Evolutionary conservation across 1,140 invertebrate genomes (phyloP).

Genomic region (Drosophila mayri): DNA sequence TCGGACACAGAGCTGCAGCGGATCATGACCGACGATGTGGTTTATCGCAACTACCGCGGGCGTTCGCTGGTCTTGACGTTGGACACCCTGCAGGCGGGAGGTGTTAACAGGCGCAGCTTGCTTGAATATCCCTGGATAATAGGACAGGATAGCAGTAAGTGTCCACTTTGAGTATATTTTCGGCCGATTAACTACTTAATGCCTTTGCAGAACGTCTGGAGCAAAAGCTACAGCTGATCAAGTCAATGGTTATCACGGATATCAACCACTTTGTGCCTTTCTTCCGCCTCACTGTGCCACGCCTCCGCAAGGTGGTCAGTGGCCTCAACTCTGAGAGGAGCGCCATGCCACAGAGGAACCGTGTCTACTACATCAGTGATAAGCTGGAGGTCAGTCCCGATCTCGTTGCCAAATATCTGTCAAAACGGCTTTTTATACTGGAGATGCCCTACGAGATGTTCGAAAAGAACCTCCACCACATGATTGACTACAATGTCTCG

Average conservation of each 20-base stretch:
- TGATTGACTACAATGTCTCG: slow-evolving; percentile 84
- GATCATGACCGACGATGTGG: slow-evolving; percentile 63
- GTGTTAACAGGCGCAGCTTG: slow-evolving; percentile 65
- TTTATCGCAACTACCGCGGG: slow-evolving; percentile 55
- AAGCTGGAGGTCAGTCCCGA: slow-evolving; percentile 61
- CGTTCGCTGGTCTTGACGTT: slow-evolving; percentile 37
- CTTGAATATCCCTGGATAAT: slow-evolving; percentile 79
- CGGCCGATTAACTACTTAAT: neutral
- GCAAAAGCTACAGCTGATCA: slow-evolving; percentile 57
- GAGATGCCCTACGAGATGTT: slow-evolving; percentile 83
- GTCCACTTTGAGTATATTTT: neutral
- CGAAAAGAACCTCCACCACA: slow-evolving; percentile 74
- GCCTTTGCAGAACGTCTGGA: slow-evolving; percentile 47
- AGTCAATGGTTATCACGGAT: slow-evolving; percentile 58
- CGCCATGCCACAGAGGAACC: slow-evolving; percentile 59
- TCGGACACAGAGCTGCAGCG: slow-evolving; percentile 38
- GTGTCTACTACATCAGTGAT: slow-evolving; percentile 81
- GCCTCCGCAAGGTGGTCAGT: slow-evolving; percentile 62
- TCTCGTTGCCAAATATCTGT: slow-evolving; percentile 75
- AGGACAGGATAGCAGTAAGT: slow-evolving; percentile 62
- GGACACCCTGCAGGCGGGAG: slow-evolving; percentile 59
- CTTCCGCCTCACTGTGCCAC: slow-evolving; percentile 59
- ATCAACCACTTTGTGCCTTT: slow-evolving; percentile 82
- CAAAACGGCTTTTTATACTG: slow-evolving; percentile 77
- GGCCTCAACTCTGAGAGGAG: slow-evolving; percentile 50